phyloP scores from a whole-genome alignment of 2,888 invertebrate genomes.

The Acleris holmiana region DNA sequence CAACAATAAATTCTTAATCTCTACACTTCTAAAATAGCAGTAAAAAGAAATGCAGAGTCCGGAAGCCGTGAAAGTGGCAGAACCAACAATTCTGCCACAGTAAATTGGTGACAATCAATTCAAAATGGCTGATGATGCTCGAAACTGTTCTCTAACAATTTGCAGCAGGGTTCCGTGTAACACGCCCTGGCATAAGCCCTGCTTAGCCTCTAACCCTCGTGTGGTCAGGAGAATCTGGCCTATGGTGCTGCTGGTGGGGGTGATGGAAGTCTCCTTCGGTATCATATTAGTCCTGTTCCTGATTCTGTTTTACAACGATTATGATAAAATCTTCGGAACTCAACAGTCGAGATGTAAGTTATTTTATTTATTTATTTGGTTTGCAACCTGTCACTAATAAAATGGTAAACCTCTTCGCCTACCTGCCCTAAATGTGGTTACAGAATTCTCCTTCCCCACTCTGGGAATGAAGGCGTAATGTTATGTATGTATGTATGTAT shows the following conservation, averaged over 20 bases:
- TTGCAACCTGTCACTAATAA: too few species aligned
- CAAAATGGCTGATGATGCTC: not conserved
- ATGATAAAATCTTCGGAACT: constrained; percentile 11
- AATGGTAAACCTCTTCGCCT: too few species aligned
- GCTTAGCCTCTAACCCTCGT: not conserved
- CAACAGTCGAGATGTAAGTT: constrained; percentile 17
- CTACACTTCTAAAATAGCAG: constrained; percentile 8
- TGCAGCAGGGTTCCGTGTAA: constrained; percentile 11
- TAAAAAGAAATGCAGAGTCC: constrained; percentile 16
- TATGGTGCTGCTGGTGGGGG: constrained; percentile 9
- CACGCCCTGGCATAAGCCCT: constrained; percentile 17
- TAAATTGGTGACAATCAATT: constrained; percentile 1
- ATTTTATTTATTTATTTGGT: not conserved
- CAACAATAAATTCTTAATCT: not conserved
- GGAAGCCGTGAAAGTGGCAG: not conserved
- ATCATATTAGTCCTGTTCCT: constrained; percentile 7
- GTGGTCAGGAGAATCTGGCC: constrained; percentile 10
- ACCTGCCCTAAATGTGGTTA: too few species aligned
- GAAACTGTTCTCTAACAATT: constrained; percentile 6
- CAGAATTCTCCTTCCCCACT: too few species aligned
- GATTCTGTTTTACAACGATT: not conserved
- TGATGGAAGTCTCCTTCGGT: constrained; percentile 11
- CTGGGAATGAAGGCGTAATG: too few species aligned
- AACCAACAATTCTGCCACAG: constrained; percentile 4
- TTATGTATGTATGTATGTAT: too few species aligned